Base-by-base conservation (phyloP, 2,797 vertebrate species). In the Microctenopoma steveboyesi region DNA sequence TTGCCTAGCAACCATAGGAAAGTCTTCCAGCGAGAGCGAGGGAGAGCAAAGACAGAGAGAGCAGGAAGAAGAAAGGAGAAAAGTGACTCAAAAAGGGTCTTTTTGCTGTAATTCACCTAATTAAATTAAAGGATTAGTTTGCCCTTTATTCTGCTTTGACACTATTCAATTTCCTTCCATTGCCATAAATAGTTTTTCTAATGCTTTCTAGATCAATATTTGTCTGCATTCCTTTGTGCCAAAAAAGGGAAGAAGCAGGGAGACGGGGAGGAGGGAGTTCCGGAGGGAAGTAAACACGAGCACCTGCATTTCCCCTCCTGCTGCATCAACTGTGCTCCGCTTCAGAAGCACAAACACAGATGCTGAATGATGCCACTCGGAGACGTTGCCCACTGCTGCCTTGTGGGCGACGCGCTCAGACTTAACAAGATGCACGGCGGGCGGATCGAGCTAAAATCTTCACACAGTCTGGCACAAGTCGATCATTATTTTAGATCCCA, bases 81-180 rank as follows among this genome's bases (percentile, higher is more conserved):
- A 75, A 80, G 39, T 58, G 45, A 79, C 61, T 76, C 25, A 66
- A 39, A 74, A 67, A 67, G 77, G 68, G 54, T 78, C 79, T 86
- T 86, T 78, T 84, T 87, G 69, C 84, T 88, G 73, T 86, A 86
- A 92, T 88, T 88, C 76, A 80, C 77, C 69, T 89, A 86, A 91
- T 92, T 92, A 73, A 92, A 92, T 92, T 83, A 91, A 87, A 88
- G 79, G 86, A 91, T 91, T 88, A 90, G 72, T 66, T 64, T 86
- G 74, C 58, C 64, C 69, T 85, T 82, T 64, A 58, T 66, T 86
- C 68, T 11, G 1, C 79, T 85, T 87, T 88, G 76, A 85, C 82
- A 51, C 72, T 6, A 65, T 86, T 90, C 88, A 33, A 88, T 91
- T 89, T 87, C 79, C 73, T 68, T 76, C 59, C 12, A 7, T 62